A percentile compares a stretch with the other conserved stretches of the same genome.
phyloP scores from a whole-genome alignment of 2,797 vertebrate genomes.

The Liparis tanakae region DNA sequence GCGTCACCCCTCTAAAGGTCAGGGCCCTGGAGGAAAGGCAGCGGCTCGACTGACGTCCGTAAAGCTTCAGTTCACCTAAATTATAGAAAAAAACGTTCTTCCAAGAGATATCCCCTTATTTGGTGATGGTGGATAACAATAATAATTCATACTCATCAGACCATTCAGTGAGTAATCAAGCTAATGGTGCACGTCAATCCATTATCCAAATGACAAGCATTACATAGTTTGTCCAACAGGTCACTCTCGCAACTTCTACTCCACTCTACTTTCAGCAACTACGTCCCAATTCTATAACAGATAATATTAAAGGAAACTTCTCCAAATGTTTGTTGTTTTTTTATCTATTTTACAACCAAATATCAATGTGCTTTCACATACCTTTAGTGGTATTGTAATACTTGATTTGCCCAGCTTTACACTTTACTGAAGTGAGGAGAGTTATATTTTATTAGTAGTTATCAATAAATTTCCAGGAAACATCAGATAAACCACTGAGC shows the following conservation, averaged over 20 bases:
- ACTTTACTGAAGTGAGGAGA: neutral
- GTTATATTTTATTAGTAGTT: neutral
- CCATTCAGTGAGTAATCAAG: neutral
- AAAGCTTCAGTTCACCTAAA: slow-evolving; percentile 13
- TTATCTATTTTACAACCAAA: neutral
- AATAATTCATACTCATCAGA: neutral
- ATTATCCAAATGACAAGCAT: neutral
- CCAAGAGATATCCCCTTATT: neutral
- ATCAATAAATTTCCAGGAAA: slow-evolving; percentile 4
- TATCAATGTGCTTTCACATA: neutral
- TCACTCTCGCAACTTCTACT: neutral
- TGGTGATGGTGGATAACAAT: neutral
- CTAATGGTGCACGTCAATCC: neutral
- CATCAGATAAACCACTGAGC: neutral
- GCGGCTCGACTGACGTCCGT: slow-evolving; percentile 17
- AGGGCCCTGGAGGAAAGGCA: slow-evolving; percentile 9
- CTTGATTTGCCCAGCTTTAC: neutral
- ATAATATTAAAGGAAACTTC: neutral
- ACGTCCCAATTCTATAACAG: neutral
- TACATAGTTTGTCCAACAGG: neutral
- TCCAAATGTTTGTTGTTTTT: neutral
- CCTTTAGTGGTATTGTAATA: neutral
- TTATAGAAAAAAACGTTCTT: neutral
- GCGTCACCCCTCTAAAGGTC: slow-evolving; percentile 1
- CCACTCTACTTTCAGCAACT: neutral